phyloP scores from a whole-genome alignment of 2,888 invertebrate genomes.

The Pheosia tremula region DNA sequence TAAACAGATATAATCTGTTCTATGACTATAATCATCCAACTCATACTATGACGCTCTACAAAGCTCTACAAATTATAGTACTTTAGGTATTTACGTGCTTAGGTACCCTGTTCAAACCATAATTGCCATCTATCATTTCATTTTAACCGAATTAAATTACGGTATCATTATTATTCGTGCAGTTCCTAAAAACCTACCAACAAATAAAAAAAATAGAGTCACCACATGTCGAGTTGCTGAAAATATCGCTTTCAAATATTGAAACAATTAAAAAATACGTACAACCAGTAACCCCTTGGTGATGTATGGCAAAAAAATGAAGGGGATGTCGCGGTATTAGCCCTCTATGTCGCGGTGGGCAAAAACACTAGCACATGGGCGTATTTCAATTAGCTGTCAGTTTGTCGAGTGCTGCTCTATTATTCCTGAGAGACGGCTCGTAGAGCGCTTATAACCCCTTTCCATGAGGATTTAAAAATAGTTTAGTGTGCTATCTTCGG shows the following conservation, averaged over 20 bases:
- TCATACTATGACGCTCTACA: no score
- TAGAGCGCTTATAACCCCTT: conserved; percentile 34
- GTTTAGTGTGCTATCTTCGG: conserved; percentile 16
- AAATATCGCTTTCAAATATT: conserved; percentile 39
- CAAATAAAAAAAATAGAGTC: neutral
- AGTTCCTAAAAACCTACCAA: no score
- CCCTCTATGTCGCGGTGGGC: conserved; percentile 64
- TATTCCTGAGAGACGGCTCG: conserved; percentile 49
- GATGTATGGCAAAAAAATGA: conserved; percentile 58
- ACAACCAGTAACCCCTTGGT: conserved; percentile 66
- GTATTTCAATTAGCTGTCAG: conserved; percentile 83
- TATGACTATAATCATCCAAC: no score
- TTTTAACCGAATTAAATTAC: no score
- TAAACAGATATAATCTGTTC: no score
- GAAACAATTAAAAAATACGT: conserved; percentile 54
- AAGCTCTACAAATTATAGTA: no score
- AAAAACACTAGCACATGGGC: conserved; percentile 81
- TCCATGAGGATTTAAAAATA: conserved; percentile 34
- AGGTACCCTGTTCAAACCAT: no score
- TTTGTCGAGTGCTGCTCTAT: conserved; percentile 76
- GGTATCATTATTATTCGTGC: neutral
- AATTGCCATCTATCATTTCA: no score
- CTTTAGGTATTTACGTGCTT: no score
- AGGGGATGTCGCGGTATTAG: conserved; percentile 74
- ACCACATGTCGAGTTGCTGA: conserved; percentile 6